These are phyloP conservation scores for Hyla sarda DNA, from an alignment of 2,113 vertebrate species.

Conservation along the genomic window DNA sequence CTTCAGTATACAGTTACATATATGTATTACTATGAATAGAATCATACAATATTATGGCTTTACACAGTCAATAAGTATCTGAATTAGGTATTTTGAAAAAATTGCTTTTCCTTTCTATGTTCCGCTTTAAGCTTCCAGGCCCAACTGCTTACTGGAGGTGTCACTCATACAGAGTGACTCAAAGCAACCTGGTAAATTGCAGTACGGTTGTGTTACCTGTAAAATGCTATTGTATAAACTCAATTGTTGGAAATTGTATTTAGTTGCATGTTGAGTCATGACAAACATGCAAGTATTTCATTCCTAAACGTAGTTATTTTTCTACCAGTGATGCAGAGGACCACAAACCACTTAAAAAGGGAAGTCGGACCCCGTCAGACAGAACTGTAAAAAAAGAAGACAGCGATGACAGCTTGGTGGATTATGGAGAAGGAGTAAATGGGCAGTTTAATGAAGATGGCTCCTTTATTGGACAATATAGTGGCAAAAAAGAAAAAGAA, in stretches of 20 bases:
- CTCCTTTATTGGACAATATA: conserved; percentile 98
- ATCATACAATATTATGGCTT: background rate
- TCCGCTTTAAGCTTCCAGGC: background rate
- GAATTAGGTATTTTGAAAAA: background rate
- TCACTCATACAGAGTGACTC: background rate
- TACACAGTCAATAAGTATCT: background rate
- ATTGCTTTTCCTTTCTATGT: background rate
- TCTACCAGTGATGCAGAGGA: conserved; percentile 94
- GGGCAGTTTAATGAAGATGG: conserved; percentile 99
- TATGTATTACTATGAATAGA: background rate
- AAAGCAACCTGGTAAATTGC: background rate
- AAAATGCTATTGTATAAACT: background rate
- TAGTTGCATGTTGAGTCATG: too few species aligned
- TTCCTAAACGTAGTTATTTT: conserved; percentile 59
- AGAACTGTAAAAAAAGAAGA: conserved; percentile 96
- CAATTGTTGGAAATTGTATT: background rate
- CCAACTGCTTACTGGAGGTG: too few species aligned
- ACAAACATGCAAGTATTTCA: too few species aligned
- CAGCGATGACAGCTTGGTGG: conserved; percentile 98
- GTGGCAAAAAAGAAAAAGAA: conserved; percentile 93
- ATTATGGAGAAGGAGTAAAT: conserved; percentile 97
- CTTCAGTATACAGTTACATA: background rate
- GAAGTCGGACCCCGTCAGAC: conserved; percentile 93
- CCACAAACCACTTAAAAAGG: conserved; percentile 95
- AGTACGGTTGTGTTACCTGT: background rate